These are phyloP conservation scores for Sinocyclocheilus anophthalmus DNA, from an alignment of 2,113 vertebrate genomes.

Conservation along the genomic window DNA sequence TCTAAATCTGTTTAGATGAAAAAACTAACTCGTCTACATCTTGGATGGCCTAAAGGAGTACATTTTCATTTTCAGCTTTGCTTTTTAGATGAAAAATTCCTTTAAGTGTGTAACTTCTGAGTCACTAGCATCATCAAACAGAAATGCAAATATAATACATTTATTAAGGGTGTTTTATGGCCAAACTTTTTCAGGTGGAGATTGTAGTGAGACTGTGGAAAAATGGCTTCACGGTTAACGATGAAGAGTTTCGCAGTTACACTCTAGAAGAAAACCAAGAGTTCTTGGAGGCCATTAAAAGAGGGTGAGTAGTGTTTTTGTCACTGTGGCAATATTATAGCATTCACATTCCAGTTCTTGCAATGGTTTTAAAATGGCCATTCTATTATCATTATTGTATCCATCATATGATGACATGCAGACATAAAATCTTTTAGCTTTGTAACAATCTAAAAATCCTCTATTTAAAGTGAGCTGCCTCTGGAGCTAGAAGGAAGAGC, in stretches of 20 bases:
- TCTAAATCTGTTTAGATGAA: no score
- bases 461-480: constrained; percentile 84
- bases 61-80: no score
- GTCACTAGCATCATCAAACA: neutral
- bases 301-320: constrained; percentile 76
- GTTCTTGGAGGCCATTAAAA: constrained; percentile 91
- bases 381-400: neutral
- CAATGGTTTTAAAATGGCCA: neutral
- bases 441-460: constrained; percentile 8
- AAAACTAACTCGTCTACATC: no score
- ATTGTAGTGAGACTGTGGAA: constrained; percentile 93
- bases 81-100: neutral
- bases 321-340: neutral
- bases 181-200: constrained; percentile 78
- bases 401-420: neutral
- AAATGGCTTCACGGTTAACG: constrained; percentile 92
- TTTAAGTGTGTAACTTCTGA: neutral
- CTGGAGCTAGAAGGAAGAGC: constrained; percentile 82
- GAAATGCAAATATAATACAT: neutral
- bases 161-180: constrained; percentile 12
- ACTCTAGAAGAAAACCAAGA: constrained; percentile 83
- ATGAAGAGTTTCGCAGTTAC: constrained; percentile 88
- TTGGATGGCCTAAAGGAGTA: no score
- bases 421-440: neutral
- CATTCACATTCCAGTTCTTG: neutral